Evolutionary conservation across 2,888 invertebrate genomes (phyloP).

Genomic region (Phyllotreta striolata): DNA sequence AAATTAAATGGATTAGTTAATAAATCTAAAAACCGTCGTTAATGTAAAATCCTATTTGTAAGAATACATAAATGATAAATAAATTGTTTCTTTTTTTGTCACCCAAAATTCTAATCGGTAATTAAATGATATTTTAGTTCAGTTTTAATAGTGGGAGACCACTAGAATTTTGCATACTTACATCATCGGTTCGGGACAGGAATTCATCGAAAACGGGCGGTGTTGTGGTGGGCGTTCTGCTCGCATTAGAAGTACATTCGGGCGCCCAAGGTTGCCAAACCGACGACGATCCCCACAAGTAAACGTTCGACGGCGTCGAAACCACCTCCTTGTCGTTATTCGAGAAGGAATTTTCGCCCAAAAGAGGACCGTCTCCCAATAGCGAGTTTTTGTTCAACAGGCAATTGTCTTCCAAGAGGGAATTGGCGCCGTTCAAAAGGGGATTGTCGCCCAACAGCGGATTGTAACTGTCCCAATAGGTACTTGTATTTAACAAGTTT

Average conservation of each 20-base stretch:
- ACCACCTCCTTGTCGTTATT: slow-evolving; percentile 26
- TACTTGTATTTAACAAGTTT: slow-evolving; percentile 43
- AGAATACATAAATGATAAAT: no score
- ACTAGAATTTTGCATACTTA: no score
- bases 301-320: slow-evolving; percentile 48
- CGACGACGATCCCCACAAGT: slow-evolving; percentile 60
- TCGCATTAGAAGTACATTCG: slow-evolving; percentile 41
- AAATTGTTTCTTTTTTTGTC: not conserved
- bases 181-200: slow-evolving; percentile 41
- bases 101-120: no score
- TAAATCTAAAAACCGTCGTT: not conserved
- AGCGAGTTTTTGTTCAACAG: slow-evolving; percentile 47
- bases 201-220: slow-evolving; percentile 58
- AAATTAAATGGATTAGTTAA: slow-evolving; percentile 6
- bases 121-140: no score
- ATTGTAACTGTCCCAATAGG: slow-evolving; percentile 49
- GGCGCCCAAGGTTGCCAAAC: slow-evolving; percentile 60
- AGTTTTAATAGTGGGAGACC: no score
- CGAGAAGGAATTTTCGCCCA: slow-evolving; percentile 24
- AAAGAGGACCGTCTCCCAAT: slow-evolving; percentile 47
- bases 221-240: slow-evolving; percentile 56
- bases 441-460: slow-evolving; percentile 47
- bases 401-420: slow-evolving; percentile 44
- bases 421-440: slow-evolving; percentile 44
- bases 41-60: slow-evolving; percentile 4